Base-by-base conservation (phyloP, 2,888 invertebrate species). In the Cepaea hortensis region DNA sequence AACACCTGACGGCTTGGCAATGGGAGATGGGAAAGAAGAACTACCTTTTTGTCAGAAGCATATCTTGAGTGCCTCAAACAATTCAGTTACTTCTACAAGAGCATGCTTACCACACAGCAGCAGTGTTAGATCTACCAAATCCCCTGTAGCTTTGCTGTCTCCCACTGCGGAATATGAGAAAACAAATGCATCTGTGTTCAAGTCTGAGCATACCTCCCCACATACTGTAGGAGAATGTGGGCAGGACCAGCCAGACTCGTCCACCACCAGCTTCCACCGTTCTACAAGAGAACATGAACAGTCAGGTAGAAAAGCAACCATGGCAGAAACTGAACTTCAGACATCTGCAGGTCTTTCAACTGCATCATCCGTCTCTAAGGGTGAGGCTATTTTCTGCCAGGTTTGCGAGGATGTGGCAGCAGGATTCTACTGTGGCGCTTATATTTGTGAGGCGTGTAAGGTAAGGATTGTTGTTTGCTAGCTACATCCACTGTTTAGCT, bases 361-460 rank as follows among this genome's bases (percentile, higher is more conserved):
- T 11, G n/a, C 18, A 6, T 15, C 48, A 23, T n/a, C n/a, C 50
- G 46, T 9, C 55, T 18, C 76, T 4, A 11, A 13, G 48, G 48
- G 81, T 65, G 86, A 88, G 48, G 77, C 72, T 61, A 50, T 76
- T 1, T 11, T 87, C 0, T 94, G 94, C 85, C 93, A 94, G 88
- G 93, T 94, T 75, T 94, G 94, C 89, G 93, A 92, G 11, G 93
- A 94, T 81, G 84, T 91, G 0, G 92, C 94, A 9, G 93, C 93
- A 6, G 94, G 94, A 6, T 94, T 94, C 88, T 93, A 94, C 90
- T 94, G 94, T 85, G 93, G 93, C 9, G 94, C 94, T 9, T 93
- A 91, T 85, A 93, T 94, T 81, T 94, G 94, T 90, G 94, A 94
- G 87, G 94, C 94, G 6, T 94, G 94, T 88, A 94, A 94, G 93